Percentiles rank a stretch among this genome's conserved stretches.
phyloP scores from a whole-genome alignment of 2,797 vertebrate genomes.

The Sebastolobus altivelis region DNA sequence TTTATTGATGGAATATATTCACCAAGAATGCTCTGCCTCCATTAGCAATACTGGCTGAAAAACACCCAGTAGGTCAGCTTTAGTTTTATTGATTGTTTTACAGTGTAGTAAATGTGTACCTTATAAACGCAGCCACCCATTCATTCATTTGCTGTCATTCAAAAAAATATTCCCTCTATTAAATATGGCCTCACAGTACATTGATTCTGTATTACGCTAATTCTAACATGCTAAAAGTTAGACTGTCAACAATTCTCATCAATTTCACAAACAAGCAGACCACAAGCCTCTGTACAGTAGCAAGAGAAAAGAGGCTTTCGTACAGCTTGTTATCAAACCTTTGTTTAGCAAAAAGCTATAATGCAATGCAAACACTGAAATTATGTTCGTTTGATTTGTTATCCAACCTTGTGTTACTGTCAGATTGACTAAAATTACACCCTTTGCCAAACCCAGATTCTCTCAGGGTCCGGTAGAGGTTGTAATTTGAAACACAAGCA shows the following conservation, averaged over 20 bases:
- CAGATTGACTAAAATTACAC: constrained; percentile 24
- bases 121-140: background rate
- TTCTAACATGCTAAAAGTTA: background rate
- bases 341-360: background rate
- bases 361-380: constrained; percentile 12
- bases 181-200: background rate
- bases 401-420: background rate
- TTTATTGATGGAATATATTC: constrained; percentile 12
- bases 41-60: background rate
- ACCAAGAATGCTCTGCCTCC: background rate
- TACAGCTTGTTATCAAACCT: background rate
- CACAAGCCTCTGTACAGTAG: background rate
- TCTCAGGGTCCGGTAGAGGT: background rate
- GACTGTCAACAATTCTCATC: background rate
- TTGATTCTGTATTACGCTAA: background rate
- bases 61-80: background rate
- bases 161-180: background rate
- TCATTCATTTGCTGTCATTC: background rate
- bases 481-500: constrained; percentile 16
- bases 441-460: background rate
- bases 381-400: background rate
- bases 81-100: background rate
- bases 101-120: background rate
- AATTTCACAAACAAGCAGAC: constrained; percentile 1
- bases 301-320: background rate